Percentiles rank a stretch among this genome's conserved stretches.
These are phyloP conservation scores for Cisticola juncidis DNA, from an alignment of 2,113 vertebrate species.

Conservation along the genomic window DNA sequence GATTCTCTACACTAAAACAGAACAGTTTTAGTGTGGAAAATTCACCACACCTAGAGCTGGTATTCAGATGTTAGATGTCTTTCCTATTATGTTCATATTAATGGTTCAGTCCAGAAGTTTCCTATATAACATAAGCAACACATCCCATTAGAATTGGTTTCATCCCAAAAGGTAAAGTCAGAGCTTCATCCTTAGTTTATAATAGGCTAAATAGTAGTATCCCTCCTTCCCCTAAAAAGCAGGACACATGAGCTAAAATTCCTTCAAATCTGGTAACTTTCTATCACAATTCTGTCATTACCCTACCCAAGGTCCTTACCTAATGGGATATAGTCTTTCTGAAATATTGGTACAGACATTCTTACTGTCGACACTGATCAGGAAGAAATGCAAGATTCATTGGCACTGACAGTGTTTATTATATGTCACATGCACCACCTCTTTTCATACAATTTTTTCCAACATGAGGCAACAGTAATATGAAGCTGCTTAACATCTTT, in stretches of 20 bases:
- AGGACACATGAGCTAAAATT: neutral
- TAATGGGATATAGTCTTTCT: neutral
- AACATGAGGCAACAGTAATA: neutral
- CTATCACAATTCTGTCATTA: neutral
- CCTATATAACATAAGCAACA: neutral
- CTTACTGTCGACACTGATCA: neutral
- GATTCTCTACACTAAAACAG: neutral
- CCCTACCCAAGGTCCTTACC: neutral
- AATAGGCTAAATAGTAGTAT: neutral
- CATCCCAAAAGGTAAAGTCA: neutral
- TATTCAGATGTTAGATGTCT: neutral
- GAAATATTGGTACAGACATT: constrained; percentile 39
- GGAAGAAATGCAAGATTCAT: constrained; percentile 19
- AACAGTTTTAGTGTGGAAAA: neutral
- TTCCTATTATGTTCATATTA: neutral
- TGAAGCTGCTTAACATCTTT: constrained; percentile 12
- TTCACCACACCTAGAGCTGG: neutral
- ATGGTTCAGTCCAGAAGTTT: neutral
- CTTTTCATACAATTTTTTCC: neutral
- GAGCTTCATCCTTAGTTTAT: neutral
- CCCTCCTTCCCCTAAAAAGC: neutral
- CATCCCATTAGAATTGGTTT: neutral
- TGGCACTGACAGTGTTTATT: constrained; percentile 44
- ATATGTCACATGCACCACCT: constrained; percentile 1
- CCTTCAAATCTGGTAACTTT: neutral